Base-by-base conservation (phyloP, 2,113 vertebrate genomes). In the Scomber scombrus region DNA sequence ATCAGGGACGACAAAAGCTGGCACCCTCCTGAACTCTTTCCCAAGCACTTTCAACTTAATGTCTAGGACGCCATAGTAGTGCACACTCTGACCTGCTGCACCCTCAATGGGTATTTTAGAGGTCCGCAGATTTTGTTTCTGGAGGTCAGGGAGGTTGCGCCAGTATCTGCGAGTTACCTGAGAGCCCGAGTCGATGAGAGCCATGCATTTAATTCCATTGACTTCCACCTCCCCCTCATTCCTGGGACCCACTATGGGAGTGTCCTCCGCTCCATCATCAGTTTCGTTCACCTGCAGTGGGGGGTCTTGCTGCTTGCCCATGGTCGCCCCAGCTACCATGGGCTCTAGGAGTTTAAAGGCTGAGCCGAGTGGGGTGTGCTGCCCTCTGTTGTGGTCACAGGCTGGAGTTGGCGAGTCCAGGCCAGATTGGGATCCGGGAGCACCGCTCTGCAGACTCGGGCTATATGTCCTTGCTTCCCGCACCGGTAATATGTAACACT, bases 151-250 rank as follows among this genome's bases (percentile, higher is more conserved):
- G 69, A 81, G 74, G 63, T 7, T 58, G 12, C 18, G 1, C 49
- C 69, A 81, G 21, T 54, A 80, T 0, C 9, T 21, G 15, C 65
- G n/a, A 0, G 71, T 80, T 47, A 80, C 14, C 0, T 80, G 77
- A 0, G 71, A 80, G 2, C 58, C 71, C 40, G 82, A 80, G 49
- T 80, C 76, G 3, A 80, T 85, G 49, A 85, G 68, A 0, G 63
- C 83, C 4, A 43, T 80, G 55, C 73, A 77, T 16, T 71, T 61
- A 1, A 62, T 5, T 15, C 71, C 68, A 52, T 72, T 77, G 10
- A 81, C 62, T 10, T 76, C 58, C 11, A 85, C 73, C 14, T 62
- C 49, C 0, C 83, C 78, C 1, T 85, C 43, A n/a, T 85, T 85
- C 40, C 67, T 81, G 13, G 78, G 78, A 0, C 68, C 62, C 21